Evolutionary conservation across 2,113 vertebrate genomes (phyloP), one percentile per base, ranked within the genome.

Genomic region (Alectura lathami): DNA sequence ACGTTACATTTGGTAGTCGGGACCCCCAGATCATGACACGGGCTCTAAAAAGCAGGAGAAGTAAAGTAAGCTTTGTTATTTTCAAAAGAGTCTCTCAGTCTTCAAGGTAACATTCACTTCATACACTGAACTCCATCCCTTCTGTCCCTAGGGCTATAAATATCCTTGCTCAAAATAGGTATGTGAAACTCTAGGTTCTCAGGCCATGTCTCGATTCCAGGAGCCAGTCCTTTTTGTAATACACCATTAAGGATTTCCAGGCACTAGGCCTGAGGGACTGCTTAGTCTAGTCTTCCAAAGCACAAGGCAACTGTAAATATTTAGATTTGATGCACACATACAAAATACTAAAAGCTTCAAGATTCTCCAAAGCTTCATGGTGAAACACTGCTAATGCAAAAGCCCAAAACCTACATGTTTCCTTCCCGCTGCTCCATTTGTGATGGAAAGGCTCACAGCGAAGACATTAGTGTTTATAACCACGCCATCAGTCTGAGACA

Each of bases 1-100:
- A 45, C 0, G 2, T 59, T 23, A 26, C n/a, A 30, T 26, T 0
- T 43, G 43, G 47, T 32, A 88, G 73, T 12, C 0, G 2, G 62
- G 43, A 12, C 27, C 66, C 38, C 9, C 53, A 82, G 29, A 47
- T 62, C 40, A 17, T 1, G n/a, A 60, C 0, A 0, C 2, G 29
- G 36, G 64, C 56, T 68, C 86, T 92, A 32, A 68, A 74, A 92
- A 80, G 45, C 4, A 91, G 8, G 91, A 24, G 29, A 73, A 70
- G 70, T 57, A 50, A 53, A 93, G 53, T 85, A 13, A 89, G 48
- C 34, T 23, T 57, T 5, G 2, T 8, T 73, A 7, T 76, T 79
- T 72, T 76, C 38, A 26, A 2, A 69, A 72, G 17, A 21, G 32
- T 27, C 48, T 73, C 36, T 43, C 11, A 59, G 43, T 36, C 43